Evolutionary conservation across 2,797 vertebrate genomes (phyloP).

Genomic region (Ataeniobius toweri): DNA sequence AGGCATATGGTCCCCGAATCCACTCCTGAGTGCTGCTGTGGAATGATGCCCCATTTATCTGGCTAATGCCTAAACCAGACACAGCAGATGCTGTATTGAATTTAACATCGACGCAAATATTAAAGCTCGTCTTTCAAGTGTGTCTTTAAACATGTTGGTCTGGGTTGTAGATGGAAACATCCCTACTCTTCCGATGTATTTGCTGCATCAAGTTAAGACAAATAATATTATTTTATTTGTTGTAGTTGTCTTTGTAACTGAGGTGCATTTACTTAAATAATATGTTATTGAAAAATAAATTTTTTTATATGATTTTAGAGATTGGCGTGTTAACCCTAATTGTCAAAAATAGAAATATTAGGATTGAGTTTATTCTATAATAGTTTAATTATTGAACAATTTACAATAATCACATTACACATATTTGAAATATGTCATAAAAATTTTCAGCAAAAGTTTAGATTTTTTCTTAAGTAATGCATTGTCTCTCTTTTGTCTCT

Average conservation of each 20-base stretch:
- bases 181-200: neutral
- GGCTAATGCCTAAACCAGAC: conserved; percentile 66
- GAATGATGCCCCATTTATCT: conserved; percentile 58
- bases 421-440: neutral
- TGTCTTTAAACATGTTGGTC: conserved; percentile 15
- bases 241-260: neutral
- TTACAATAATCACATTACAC: neutral
- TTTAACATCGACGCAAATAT: conserved; percentile 43
- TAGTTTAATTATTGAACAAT: neutral
- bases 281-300: too few relatives aligned
- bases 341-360: neutral
- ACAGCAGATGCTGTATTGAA: conserved; percentile 56
- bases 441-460: neutral
- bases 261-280: neutral
- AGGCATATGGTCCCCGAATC: conserved; percentile 61
- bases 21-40: conserved; percentile 38
- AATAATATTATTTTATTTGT: neutral
- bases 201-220: neutral
- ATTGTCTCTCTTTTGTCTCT: neutral
- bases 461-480: neutral
- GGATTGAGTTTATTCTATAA: neutral
- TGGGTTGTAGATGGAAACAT: neutral
- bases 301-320: neutral
- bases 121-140: conserved; percentile 25
- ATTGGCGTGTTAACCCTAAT: neutral